Base-by-base conservation (phyloP, 2,888 invertebrate genomes). In the Stenurella melanura region DNA sequence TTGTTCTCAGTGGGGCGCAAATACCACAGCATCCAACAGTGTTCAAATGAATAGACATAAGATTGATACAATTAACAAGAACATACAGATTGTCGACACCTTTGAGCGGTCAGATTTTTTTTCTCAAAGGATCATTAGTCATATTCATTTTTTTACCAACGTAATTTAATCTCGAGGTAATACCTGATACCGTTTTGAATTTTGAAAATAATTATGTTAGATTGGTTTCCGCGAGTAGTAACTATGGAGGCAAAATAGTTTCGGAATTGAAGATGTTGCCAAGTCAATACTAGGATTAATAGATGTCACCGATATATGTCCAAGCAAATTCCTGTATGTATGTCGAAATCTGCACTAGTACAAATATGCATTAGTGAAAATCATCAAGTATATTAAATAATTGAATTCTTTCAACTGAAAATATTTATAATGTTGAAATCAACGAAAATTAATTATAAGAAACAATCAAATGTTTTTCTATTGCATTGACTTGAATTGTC, bases 31-130 rank as follows among this genome's bases (percentile, higher is more conserved):
- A 77, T 82, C 86, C 86, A 80, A 84, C 83, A 77, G 85, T 66
- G 85, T 82, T 78, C 76, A 78, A 81, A 84, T 87, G 87, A 87
- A 87, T 87, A 87, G 87, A 84, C 86, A 84, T 84, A 83, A 85
- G 86, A 87, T 87, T 86, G 86, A 86, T 86, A 87, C 87, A 87
- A 87, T 87, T 87, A 87, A 86, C 86, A 86, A 85, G 84, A 86
- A 86, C 86, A 85, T 86, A 85, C 83, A 83, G 84, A 83, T 84
- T 87, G 87, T 86, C 86, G 86, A 86, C 86, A 86, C 85, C 84
- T 84, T 80, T 42, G 54, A 68, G 67, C 63, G 76, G 80, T 78
- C 38, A 58, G n/a, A 18, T 42, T 60, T 56, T 60, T 70, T 60
- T 60, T 70, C 18, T 58, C 60, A 60, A 34, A 38, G 34, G 70